phyloP scores from a whole-genome alignment of 1,140 invertebrate species.

The Tachypleus tridentatus region DNA sequence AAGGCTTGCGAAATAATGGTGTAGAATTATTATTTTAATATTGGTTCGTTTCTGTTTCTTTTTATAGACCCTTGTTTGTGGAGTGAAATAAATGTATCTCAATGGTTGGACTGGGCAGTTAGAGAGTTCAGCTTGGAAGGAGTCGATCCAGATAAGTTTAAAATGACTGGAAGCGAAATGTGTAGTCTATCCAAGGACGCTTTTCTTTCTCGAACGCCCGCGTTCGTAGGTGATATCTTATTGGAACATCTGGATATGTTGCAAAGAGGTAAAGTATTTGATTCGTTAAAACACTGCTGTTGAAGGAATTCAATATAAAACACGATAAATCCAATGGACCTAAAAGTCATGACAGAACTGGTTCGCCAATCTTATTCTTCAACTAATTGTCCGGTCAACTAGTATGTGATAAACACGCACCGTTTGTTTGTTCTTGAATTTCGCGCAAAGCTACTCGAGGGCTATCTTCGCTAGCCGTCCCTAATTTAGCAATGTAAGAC shows the following conservation, averaged over 20 bases:
- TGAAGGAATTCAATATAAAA: too few species aligned
- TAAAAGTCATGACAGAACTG: too few species aligned
- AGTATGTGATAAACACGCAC: too few species aligned
- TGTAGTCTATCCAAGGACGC: slow-evolving; percentile 83
- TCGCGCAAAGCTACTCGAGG: too few species aligned
- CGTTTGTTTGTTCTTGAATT: too few species aligned
- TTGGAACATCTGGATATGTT: slow-evolving; percentile 94
- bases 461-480: too few species aligned
- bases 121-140: slow-evolving; percentile 85
- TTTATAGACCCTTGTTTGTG: slow-evolving; percentile 81
- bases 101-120: slow-evolving; percentile 88
- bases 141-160: slow-evolving; percentile 46
- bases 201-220: slow-evolving; percentile 74
- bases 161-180: slow-evolving; percentile 81
- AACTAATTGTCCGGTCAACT: too few species aligned
- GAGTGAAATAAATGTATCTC: slow-evolving; percentile 78
- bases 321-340: too few species aligned
- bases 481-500: too few species aligned
- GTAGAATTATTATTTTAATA: not conserved
- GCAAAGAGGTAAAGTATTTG: slow-evolving; percentile 67
- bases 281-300: too few species aligned
- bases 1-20: not conserved
- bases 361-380: too few species aligned
- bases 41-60: not conserved
- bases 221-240: slow-evolving; percentile 91